These are phyloP conservation scores for Irena cyanogastra DNA, from an alignment of 2,113 vertebrate genomes.

Conservation along the genomic window DNA sequence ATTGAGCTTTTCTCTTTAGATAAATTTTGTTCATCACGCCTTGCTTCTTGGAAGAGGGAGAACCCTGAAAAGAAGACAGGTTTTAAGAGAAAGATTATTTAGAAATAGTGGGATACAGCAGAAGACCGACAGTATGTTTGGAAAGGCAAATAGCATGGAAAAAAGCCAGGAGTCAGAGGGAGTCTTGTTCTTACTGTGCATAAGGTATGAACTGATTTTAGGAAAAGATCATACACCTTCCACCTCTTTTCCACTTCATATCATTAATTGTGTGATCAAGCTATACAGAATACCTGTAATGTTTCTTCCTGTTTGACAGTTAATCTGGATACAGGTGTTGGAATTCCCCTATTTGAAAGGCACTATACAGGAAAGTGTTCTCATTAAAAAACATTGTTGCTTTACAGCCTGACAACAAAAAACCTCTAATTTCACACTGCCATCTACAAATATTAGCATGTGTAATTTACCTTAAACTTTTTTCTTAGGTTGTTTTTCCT, in stretches of 20 bases:
- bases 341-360: background rate
- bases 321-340: background rate
- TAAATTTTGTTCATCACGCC: background rate
- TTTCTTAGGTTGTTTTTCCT: background rate
- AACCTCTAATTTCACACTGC: background rate
- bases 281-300: rapidly evolving
- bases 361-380: background rate
- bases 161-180: background rate
- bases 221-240: background rate
- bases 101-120: background rate
- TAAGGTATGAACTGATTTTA: background rate
- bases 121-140: background rate
- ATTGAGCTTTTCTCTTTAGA: background rate
- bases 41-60: background rate
- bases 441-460: background rate
- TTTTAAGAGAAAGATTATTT: background rate
- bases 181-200: background rate
- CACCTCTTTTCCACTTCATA: background rate
- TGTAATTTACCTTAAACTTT: background rate
- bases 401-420: background rate
- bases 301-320: background rate
- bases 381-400: background rate
- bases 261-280: background rate
- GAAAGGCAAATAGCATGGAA: background rate
- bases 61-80: background rate